Evolutionary conservation across 2,797 vertebrate genomes (phyloP), one percentile per base, ranked within the genome.

Genomic region (Centroberyx gerrardi): DNA sequence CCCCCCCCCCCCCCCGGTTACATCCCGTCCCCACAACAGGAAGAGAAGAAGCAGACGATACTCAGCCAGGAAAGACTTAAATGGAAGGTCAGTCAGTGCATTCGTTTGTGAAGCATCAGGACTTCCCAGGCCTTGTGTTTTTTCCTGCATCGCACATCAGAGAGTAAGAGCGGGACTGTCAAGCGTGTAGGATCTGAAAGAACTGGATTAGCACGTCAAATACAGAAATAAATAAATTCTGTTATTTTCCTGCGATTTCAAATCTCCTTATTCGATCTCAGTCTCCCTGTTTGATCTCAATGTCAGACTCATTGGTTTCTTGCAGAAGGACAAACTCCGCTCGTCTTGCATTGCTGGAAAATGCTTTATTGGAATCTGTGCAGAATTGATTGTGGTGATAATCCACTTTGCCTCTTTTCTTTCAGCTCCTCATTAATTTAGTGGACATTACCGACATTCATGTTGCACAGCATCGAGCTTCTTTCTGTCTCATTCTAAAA

Each of bases 61-160:
- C 72, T 52, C 28, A 73, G 72, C 40, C 65, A 83, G 87, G 83
- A 91, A 89, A 82, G 22, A 68, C 60, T 74, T 28, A 40, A 55
- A 79, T 66, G 7, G 15, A 38, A 27, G 31, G 36, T 60, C 66
- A 76, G 42, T 65, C 33, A 15, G 54, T 78, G 53, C 54, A 69
- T 29, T 81, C 14, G 27, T 76, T 63, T 31, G 71, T 72, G 44
- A 83, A 76, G 65, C 62, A 58, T 8, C 17, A 52, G 62, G 62
- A 69, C 62, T 76, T 76, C 60, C 72, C 52, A 7, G 38, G 53
- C 10, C 48, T 49, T 62, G 0, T 75, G 60, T 76, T 74, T 62
- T 70, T 85, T 83, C 66, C 76, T 80, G 61, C 27, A 7, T 5
- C 18, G 42, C 29, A 55, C 31, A 33, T 84, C 80, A 80, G 58